Evolutionary conservation across 2,113 vertebrate species (phyloP).

Genomic region (Podarcis muralis): DNA sequence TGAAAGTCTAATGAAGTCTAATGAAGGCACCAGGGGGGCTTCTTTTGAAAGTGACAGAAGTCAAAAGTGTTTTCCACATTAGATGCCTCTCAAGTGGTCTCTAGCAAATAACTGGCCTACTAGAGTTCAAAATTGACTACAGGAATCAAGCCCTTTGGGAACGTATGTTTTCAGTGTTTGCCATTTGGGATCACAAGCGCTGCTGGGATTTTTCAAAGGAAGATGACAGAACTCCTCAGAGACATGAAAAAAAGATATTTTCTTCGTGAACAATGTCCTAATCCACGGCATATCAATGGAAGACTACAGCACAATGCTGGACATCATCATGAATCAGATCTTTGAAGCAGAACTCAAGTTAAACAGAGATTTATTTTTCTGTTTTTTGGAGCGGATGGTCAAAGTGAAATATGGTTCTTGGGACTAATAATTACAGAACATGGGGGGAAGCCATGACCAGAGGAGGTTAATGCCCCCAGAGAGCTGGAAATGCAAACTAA

Average conservation of each 20-base stretch:
- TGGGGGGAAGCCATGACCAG: not conserved
- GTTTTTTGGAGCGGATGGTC: not conserved
- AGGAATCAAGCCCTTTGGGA: not conserved
- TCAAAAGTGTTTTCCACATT: not conserved
- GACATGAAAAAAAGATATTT: not conserved
- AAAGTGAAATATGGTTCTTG: not conserved
- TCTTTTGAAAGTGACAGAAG: not conserved
- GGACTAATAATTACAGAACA: not conserved
- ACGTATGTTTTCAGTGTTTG: not conserved
- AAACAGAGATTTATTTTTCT: not conserved
- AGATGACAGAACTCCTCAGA: not conserved
- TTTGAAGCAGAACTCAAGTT: not conserved
- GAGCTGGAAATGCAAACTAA: not conserved
- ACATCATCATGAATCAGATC: not conserved
- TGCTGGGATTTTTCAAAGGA: not conserved
- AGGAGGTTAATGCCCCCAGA: not conserved
- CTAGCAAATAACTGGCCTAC: not conserved
- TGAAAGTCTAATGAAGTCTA: not conserved
- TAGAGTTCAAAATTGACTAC: not conserved
- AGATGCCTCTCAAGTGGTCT: not conserved
- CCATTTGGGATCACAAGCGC: not conserved
- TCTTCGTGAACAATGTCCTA: not conserved
- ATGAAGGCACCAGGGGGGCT: not conserved
- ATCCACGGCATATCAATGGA: not conserved
- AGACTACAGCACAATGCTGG: not conserved